Evolutionary conservation across 2,797 vertebrate species (phyloP).

Genomic region (Muscicapa striata): DNA sequence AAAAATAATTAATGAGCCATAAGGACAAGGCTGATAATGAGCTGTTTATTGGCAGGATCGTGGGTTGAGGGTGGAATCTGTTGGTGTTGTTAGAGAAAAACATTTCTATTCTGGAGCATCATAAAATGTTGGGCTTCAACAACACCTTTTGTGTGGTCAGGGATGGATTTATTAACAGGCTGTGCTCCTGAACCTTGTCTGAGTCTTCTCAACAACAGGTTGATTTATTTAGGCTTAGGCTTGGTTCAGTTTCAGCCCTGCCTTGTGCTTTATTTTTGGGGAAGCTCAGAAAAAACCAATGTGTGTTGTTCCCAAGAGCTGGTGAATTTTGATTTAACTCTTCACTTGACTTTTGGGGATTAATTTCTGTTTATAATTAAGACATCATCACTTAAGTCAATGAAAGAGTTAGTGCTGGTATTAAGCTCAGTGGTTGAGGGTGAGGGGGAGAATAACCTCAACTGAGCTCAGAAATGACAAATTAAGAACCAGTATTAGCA

Average conservation of each 20-base stretch:
- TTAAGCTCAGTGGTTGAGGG: background rate
- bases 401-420: background rate
- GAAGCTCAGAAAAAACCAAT: background rate
- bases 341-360: background rate
- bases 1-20: constrained; percentile 26
- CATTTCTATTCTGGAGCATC: background rate
- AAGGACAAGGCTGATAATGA: constrained; percentile 34
- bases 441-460: background rate
- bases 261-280: background rate
- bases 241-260: background rate
- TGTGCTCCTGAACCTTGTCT: background rate
- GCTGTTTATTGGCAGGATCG: constrained; percentile 1
- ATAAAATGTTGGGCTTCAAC: background rate
- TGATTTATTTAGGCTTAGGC: background rate
- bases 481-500: background rate
- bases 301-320: background rate
- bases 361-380: background rate
- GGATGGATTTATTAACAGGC: constrained; percentile 23
- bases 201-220: background rate
- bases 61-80: background rate
- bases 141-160: background rate
- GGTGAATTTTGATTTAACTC: background rate
- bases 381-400: background rate
- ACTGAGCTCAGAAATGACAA: background rate
- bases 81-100: background rate